phyloP scores from a whole-genome alignment of 1,140 invertebrate genomes.

The Zaprionus davidi region DNA sequence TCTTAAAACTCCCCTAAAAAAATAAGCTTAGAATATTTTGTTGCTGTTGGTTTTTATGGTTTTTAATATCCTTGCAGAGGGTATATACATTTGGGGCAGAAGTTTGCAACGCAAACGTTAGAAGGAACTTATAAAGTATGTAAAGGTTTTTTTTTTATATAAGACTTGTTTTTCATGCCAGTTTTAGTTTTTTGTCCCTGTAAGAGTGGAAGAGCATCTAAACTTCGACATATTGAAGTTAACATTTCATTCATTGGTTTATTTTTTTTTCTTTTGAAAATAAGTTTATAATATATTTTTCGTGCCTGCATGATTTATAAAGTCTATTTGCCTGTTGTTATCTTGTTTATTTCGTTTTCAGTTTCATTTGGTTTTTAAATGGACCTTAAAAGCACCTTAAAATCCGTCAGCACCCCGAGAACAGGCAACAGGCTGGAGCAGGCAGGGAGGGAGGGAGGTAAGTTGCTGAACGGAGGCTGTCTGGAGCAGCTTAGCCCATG shows the following conservation, averaged over 20 bases:
- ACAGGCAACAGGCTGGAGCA: neutral
- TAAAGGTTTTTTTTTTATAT: no score
- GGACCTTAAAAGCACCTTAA: constrained; percentile 31
- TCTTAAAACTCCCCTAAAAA: neutral
- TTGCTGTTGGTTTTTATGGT: neutral
- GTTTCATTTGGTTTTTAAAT: constrained; percentile 15
- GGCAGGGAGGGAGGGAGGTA: neutral
- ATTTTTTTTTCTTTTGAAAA: constrained; percentile 3
- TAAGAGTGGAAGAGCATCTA: no score
- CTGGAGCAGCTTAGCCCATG: constrained; percentile 45
- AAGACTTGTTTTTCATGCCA: no score
- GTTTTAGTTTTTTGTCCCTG: no score
- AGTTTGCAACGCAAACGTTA: neutral
- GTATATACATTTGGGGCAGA: neutral
- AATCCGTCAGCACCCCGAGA: neutral
- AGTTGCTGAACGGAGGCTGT: neutral
- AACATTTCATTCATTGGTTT: neutral
- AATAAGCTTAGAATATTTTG: neutral
- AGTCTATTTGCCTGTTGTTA: constrained; percentile 15
- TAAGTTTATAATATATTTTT: constrained; percentile 19
- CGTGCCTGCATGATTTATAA: constrained; percentile 22
- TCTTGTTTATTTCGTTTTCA: constrained; percentile 3
- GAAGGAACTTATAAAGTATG: no score
- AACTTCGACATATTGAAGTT: neutral
- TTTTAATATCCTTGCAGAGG: neutral